Base-by-base conservation (phyloP, 1,140 invertebrate species). In the Leucophenga varia region DNA sequence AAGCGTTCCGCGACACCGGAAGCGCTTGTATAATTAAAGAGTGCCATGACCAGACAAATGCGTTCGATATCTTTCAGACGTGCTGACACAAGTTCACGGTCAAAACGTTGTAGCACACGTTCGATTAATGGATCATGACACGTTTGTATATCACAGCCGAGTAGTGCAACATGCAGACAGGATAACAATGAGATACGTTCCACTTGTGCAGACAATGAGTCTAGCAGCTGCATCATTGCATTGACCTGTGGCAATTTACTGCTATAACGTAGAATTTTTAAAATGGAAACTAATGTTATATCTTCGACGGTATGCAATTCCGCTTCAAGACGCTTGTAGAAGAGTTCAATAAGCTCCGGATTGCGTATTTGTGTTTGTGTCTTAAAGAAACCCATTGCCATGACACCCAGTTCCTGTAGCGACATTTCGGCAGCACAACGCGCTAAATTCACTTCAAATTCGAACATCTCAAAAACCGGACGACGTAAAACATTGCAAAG, bases 51-150 rank as follows among this genome's bases (percentile, higher is more conserved):
- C 44, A 80, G 76, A 3, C 79, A 51, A 2, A 85, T 64, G 47
- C 84, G 75, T 70, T 86, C 85, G 8, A 86, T 61, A 52, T 87
- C 84, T 72, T 87, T 86, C 1, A 86, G 36, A 41, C 84, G 76
- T 0, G 76, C 57, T 1, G 42, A 18, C 2, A 69, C 28, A 2
- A 79, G 12, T 56, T 74, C 47, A 8, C 53, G 42, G 9, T 72
- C 47, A 47, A 76, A 79, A 49, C 71, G 74, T 12, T 73, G 14
- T 0, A 78, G 41, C 19, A 80, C 70, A n/a, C 34, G 32, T 21
- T 75, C 56, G 3, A 77, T 47, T 1, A 76, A 42, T 9, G 53
- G 19, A 42, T 76, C 51, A 42, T 81, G 63, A 42, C 76, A 75
- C 1, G 77, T 41, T 43, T 75, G 72, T n/a, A 74, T 43, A 10